Conservation (phyloP, 2,797 vertebrate genomes). For the Ara ararauna region DNA sequence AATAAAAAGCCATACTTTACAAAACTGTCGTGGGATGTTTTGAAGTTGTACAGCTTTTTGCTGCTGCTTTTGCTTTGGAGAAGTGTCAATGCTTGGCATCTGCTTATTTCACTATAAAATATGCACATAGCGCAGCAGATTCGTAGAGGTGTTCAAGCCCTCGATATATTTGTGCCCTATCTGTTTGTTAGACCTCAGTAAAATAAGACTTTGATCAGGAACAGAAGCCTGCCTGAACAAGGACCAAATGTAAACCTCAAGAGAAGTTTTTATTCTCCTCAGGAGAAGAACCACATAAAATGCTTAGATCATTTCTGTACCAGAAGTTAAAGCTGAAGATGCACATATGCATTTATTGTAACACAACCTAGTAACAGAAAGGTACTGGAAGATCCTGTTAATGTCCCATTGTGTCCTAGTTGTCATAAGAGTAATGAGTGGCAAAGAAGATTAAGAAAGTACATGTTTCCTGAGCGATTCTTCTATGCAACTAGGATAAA, state of each 20-base stretch:
- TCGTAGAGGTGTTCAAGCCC: background rate
- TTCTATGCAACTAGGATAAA: background rate
- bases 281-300: background rate
- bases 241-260: background rate
- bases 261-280: background rate
- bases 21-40: background rate
- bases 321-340: background rate
- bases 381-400: background rate
- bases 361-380: background rate
- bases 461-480: background rate
- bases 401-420: background rate
- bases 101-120: background rate
- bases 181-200: background rate
- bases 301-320: background rate
- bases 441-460: background rate
- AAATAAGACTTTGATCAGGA: background rate
- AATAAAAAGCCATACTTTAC: background rate
- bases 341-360: background rate
- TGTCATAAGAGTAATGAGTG: background rate
- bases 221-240: background rate
- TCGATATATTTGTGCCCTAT: background rate
- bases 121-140: background rate
- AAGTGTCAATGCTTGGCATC: background rate
- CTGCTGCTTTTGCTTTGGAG: background rate
- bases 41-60: background rate